These are phyloP conservation scores for Rallus limicola DNA, from an alignment of 2,113 vertebrate genomes.

Conservation along the genomic window DNA sequence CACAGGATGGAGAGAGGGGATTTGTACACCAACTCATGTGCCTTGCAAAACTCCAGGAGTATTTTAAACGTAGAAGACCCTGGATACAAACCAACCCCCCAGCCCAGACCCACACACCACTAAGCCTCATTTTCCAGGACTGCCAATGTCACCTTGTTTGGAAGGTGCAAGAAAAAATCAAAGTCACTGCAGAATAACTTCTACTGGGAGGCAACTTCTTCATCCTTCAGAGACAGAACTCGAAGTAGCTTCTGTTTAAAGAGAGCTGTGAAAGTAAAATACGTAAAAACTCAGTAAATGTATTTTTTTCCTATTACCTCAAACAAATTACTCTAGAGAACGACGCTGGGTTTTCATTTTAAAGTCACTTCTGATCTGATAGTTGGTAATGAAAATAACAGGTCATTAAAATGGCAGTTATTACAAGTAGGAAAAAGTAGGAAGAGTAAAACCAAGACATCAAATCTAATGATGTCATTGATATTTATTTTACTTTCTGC, in stretches of 20 bases:
- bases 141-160: too few relatives aligned
- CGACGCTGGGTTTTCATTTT: not conserved
- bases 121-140: not conserved
- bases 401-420: slow-evolving; percentile 21
- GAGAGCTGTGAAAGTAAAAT: not conserved
- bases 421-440: not conserved
- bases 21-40: not conserved
- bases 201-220: not conserved
- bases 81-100: not conserved
- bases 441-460: not conserved
- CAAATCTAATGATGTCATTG: slow-evolving; percentile 7
- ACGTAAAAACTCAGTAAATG: not conserved
- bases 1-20: not conserved
- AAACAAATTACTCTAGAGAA: slow-evolving; percentile 14
- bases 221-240: not conserved
- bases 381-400: slow-evolving; percentile 14
- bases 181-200: not conserved
- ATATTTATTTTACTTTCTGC: not conserved
- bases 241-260: not conserved
- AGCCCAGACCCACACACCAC: not conserved
- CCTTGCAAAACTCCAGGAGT: not conserved
- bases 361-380: slow-evolving; percentile 4
- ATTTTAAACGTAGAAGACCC: not conserved
- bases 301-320: not conserved
- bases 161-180: not conserved